phyloP scores from a whole-genome alignment of 2,888 invertebrate genomes.

The Phlogophora meticulosa region DNA sequence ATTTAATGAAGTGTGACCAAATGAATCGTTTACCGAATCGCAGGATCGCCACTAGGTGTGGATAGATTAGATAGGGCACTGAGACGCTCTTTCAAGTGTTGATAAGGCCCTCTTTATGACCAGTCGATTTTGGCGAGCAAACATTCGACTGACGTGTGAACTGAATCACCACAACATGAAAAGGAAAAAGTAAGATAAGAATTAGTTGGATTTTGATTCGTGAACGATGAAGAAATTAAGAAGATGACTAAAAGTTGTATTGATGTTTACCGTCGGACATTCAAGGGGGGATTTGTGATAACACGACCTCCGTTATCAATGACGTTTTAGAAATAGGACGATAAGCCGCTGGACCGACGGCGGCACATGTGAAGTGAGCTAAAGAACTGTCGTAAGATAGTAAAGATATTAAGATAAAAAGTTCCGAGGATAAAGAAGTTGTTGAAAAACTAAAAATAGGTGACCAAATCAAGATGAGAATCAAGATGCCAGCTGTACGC shows the following conservation, averaged over 20 bases:
- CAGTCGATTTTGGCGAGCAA: slow-evolving; percentile 82
- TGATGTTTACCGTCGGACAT: slow-evolving; percentile 85
- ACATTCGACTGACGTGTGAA: slow-evolving; percentile 77
- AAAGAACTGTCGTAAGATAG: slow-evolving; percentile 83
- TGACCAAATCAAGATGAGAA: slow-evolving; percentile 96
- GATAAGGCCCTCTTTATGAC: slow-evolving; percentile 86
- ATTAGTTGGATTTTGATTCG: slow-evolving; percentile 63
- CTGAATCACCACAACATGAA: slow-evolving; percentile 83
- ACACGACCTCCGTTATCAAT: slow-evolving; percentile 83
- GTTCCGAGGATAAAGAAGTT: slow-evolving; percentile 85
- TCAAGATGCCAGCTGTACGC: slow-evolving; percentile 99
- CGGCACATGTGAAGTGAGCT: slow-evolving; percentile 89
- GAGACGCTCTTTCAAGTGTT: slow-evolving; percentile 87
- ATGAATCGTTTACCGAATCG: slow-evolving; percentile 77
- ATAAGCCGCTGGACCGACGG: slow-evolving; percentile 89
- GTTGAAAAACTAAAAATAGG: slow-evolving; percentile 89
- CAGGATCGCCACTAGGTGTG: slow-evolving; percentile 86
- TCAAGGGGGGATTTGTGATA: slow-evolving; percentile 80
- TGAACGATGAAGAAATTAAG: slow-evolving; percentile 77
- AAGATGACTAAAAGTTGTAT: slow-evolving; percentile 81
- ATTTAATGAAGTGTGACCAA: slow-evolving; percentile 79
- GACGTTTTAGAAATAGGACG: slow-evolving; percentile 82
- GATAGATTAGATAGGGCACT: slow-evolving; percentile 87
- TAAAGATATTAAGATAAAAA: slow-evolving; percentile 83
- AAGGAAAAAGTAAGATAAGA: slow-evolving; percentile 86